These are phyloP conservation scores for Etheostoma spectabile DNA, from an alignment of 2,113 vertebrate genomes.

Conservation along the genomic window DNA sequence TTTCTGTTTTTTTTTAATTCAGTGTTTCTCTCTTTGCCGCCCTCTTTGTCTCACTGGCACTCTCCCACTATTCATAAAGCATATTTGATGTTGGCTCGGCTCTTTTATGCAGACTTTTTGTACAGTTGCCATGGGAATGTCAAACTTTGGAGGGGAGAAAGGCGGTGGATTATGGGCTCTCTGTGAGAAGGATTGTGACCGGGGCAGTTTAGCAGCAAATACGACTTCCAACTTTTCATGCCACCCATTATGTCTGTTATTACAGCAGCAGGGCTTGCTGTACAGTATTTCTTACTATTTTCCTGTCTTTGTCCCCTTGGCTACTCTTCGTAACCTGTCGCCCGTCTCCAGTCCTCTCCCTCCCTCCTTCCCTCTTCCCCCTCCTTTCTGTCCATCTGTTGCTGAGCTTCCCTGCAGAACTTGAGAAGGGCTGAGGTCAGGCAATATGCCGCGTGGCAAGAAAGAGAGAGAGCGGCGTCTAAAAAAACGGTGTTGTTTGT, in stretches of 20 bases:
- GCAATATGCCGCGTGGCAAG: conserved; percentile 74
- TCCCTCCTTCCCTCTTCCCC: conserved; percentile 31
- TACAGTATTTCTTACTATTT: conserved; percentile 46
- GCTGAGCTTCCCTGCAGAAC: conserved; percentile 79
- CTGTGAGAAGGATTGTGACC: conserved; percentile 50
- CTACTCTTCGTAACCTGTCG: conserved; percentile 74
- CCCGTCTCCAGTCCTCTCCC: conserved; percentile 40
- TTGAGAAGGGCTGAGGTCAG: conserved; percentile 83
- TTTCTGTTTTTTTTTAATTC: conserved; percentile 47
- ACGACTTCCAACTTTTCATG: conserved; percentile 40
- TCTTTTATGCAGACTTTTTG: conserved; percentile 69
- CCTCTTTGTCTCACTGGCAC: conserved; percentile 49
- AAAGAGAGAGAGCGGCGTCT: conserved; percentile 34
- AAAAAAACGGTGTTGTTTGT: conserved; percentile 69
- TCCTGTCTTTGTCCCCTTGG: conserved; percentile 29
- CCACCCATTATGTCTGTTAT: conserved; percentile 17
- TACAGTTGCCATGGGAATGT: conserved; percentile 78
- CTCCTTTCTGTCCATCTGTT: conserved; percentile 80
- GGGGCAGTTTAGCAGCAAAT: conserved; percentile 45
- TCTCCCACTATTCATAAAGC: conserved; percentile 74
- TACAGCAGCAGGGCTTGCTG: conserved; percentile 6
- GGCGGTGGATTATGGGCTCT: conserved; percentile 59
- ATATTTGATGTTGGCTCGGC: conserved; percentile 69
- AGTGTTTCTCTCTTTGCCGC: conserved; percentile 45
- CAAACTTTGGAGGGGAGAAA: conserved; percentile 61